Base-by-base conservation (phyloP, 2,797 vertebrate species). In the Babyrousa celebensis region DNA sequence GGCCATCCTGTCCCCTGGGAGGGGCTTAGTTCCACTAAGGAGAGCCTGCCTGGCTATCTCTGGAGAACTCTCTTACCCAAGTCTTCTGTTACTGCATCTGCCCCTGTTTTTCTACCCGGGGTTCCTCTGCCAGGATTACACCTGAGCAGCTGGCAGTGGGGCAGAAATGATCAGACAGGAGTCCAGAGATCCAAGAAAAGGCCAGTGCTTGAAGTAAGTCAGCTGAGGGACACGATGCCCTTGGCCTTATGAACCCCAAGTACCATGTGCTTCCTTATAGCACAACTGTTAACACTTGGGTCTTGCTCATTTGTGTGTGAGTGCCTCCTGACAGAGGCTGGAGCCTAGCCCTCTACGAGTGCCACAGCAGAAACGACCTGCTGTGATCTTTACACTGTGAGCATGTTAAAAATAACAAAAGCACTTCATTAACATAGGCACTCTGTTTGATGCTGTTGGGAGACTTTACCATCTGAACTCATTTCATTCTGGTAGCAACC, bases 381-480 rank as follows among this genome's bases (percentile, higher is more conserved):
- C 29, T 40, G 0, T 16, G 17, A 43, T 62, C n/a, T 74, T 14
- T 27, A n/a, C 20, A 87, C 36, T 58, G 25, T 2, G 43, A 62
- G 6, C 43, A 0, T 43, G 29, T 80, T 68, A 52, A 65, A 56
- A 86, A 56, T 27, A 52, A 40, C 0, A 67, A 54, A 40, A 91
- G 82, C 0, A 6, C n/a, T 77, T 78, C 48, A 68, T 27, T 65
- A 67, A 67, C 0, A 3, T 40, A 58, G 80, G n/a, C 1, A 3
- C 63, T 12, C 52, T 11, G 21, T 80, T 72, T 54, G 62, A 27
- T 36, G 79, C 74, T 48, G 11, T 10, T 60, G 36, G 82, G 71
- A 85, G 89, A 94, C 16, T 58, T 92, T 56, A 71, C 43, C 71
- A 91, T 58, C 25, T 75, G 68, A 78, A 84, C 65, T 87, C 77